These are phyloP conservation scores for Scaptomyza parva DNA, from an alignment of 2,888 invertebrate species.

Conservation along the genomic window DNA sequence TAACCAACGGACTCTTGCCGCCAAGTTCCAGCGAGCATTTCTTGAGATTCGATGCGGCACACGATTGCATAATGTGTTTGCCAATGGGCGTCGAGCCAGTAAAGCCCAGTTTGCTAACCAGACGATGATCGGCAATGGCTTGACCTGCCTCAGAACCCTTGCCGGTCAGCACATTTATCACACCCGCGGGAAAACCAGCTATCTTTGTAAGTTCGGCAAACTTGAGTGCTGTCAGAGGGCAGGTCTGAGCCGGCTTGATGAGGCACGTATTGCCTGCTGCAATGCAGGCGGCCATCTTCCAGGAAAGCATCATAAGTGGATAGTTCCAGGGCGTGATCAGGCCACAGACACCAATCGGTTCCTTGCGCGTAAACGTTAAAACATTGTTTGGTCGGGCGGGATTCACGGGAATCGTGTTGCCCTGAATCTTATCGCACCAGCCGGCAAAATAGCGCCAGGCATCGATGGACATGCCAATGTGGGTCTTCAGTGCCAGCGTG, in stretches of 20 bases:
- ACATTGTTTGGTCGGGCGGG: conserved; percentile 97
- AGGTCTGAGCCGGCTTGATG: conserved; percentile 97
- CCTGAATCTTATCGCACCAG: conserved; percentile 98
- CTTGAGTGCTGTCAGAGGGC: conserved; percentile 96
- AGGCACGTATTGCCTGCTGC: conserved; percentile 98
- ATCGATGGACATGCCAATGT: conserved; percentile 98
- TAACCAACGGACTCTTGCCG: conserved; percentile 97
- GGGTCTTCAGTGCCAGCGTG: conserved; percentile 97
- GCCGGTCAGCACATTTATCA: conserved; percentile 96
- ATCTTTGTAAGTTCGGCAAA: conserved; percentile 95
- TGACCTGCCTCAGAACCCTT: conserved; percentile 92
- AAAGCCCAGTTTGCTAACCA: conserved; percentile 96
- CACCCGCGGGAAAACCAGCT: conserved; percentile 98
- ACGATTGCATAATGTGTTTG: conserved; percentile 94
- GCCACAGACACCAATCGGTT: conserved; percentile 97
- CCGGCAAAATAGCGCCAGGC: conserved; percentile 98
- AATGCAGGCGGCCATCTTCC: conserved; percentile 99
- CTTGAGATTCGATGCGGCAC: conserved; percentile 95
- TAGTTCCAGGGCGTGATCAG: conserved; percentile 99
- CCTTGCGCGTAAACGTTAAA: conserved; percentile 93
- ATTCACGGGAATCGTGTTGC: conserved; percentile 95
- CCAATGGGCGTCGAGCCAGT: conserved; percentile 98
- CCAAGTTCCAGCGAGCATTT: conserved; percentile 97
- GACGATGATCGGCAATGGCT: conserved; percentile 93
- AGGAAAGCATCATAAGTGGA: conserved; percentile 98